Evolutionary conservation across 2,888 invertebrate species (phyloP).

Genomic region (Lasioglossum leucozonium): DNA sequence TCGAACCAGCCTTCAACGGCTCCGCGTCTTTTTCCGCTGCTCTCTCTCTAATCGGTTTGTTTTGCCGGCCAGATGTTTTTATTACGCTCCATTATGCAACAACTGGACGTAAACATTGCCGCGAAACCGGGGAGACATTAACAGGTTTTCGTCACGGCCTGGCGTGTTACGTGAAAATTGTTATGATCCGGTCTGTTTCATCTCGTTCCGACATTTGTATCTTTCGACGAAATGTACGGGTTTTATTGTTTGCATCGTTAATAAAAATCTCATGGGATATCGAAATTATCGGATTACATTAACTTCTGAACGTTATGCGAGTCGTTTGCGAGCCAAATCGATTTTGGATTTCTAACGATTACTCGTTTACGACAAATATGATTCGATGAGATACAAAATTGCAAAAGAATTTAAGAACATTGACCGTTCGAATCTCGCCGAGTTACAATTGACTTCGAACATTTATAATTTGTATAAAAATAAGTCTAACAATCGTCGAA

Average conservation of each 20-base stretch:
- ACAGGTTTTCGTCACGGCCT: conserved; percentile 1
- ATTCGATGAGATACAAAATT: no score
- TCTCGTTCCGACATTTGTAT: not conserved
- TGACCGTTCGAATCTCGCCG: no score
- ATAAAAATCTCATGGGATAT: not conserved
- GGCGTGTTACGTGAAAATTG: not conserved
- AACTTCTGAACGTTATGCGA: no score
- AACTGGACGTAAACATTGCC: conserved; percentile 6
- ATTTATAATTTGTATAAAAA: no score
- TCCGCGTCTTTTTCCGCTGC: not conserved
- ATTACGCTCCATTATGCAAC: conserved; percentile 3
- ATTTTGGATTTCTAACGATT: no score
- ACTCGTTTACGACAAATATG: no score
- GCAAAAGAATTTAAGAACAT: no score
- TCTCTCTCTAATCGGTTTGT: not conserved
- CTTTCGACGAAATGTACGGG: not conserved
- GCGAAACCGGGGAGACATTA: not conserved
- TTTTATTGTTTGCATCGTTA: not conserved
- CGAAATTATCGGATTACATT: no score
- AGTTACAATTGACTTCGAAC: no score
- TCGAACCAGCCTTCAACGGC: not conserved
- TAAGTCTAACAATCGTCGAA: no score
- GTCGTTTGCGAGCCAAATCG: no score
- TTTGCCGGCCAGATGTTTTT: not conserved
- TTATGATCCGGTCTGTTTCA: not conserved